Conservation (phyloP, 2,888 invertebrate genomes). For the Adelphocoris suturalis region DNA sequence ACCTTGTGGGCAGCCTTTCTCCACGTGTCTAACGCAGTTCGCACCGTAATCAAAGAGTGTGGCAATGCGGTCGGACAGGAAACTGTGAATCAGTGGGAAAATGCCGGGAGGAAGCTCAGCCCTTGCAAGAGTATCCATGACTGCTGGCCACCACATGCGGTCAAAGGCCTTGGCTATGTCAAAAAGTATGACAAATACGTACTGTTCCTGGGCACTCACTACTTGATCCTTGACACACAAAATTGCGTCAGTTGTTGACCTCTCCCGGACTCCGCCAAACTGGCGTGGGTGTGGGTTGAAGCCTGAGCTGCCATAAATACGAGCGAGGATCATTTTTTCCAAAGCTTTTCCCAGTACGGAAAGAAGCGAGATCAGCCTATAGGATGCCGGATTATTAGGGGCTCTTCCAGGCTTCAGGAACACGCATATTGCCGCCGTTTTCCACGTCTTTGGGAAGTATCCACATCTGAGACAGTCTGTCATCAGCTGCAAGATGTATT, state of each 20-base stretch:
- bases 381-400: not conserved
- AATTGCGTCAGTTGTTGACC: conserved; percentile 43
- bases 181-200: conserved; percentile 13
- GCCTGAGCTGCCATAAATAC: not conserved
- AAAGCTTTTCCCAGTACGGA: conserved; percentile 29
- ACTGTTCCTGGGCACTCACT: too few species aligned
- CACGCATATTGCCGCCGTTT: conserved; percentile 19
- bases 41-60: not conserved
- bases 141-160: conserved; percentile 11
- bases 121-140: not conserved
- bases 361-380: conserved; percentile 48
- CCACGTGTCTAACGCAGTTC: not conserved
- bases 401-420: too few species aligned
- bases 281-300: conserved; percentile 30
- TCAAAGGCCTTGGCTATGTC: conserved; percentile 56
- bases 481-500: conserved; percentile 38
- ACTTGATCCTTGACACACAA: not conserved
- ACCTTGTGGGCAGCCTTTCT: conserved; percentile 52
- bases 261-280: conserved; percentile 11
- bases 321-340: conserved; percentile 34
- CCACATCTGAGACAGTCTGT: not conserved
- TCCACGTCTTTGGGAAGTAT: conserved; percentile 57
- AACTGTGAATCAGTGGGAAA: not conserved
- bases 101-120: too few species aligned
- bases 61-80: not conserved